A percentile compares a stretch with the other conserved stretches of the same genome.
Conservation (phyloP, 92 coral and sea anemone species). For the Palythoa grandiflora region DNA sequence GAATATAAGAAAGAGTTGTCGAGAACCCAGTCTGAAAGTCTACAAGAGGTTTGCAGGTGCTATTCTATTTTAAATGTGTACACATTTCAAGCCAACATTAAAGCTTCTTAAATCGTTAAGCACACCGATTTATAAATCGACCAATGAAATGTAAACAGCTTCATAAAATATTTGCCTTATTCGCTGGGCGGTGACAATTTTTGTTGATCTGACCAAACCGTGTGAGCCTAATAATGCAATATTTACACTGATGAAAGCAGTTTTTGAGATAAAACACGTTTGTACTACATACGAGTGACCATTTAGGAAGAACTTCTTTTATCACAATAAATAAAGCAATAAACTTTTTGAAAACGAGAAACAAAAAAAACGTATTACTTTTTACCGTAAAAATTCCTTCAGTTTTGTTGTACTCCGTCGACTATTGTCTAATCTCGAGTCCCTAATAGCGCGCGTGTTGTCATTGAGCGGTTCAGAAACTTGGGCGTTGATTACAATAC, state of each 20-base stretch:
- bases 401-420: background rate
- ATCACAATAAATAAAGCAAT: background rate
- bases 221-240: slow-evolving; percentile 24
- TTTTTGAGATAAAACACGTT: background rate
- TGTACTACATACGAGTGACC: background rate
- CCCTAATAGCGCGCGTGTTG: no score
- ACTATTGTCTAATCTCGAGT: slow-evolving; percentile 2
- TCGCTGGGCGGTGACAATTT: background rate
- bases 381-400: background rate
- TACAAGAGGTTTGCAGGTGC: slow-evolving; percentile 1
- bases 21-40: background rate
- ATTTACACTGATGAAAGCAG: background rate
- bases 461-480: background rate
- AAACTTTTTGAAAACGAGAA: background rate
- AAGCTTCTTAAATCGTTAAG: background rate
- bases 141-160: background rate
- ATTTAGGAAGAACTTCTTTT: background rate
- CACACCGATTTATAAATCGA: background rate
- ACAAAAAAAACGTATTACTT: background rate
- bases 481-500: slow-evolving; percentile 16
- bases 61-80: background rate
- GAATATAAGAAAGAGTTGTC: background rate
- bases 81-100: background rate
- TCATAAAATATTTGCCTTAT: background rate
- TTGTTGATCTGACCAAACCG: slow-evolving; percentile 22